phyloP scores from a whole-genome alignment of 1,140 invertebrate genomes.

The Drosophila baimaii region DNA sequence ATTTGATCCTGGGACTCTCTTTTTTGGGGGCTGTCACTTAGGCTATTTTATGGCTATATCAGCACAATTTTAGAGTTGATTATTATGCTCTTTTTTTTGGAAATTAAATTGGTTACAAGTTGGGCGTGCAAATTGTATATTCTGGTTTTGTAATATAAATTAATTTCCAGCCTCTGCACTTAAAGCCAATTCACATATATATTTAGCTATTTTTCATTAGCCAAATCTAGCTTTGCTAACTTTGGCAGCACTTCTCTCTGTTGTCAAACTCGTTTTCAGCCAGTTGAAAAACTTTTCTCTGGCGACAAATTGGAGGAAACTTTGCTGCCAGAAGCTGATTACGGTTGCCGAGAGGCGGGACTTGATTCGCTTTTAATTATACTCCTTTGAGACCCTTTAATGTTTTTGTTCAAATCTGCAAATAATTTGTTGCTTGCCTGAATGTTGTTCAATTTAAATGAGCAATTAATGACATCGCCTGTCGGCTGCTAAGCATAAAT shows the following conservation, averaged over 20 bases:
- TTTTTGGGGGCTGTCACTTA: not conserved
- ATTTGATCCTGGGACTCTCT: conserved; percentile 3
- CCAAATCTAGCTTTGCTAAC: not conserved
- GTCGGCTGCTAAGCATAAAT: not conserved
- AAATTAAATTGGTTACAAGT: too few relatives aligned
- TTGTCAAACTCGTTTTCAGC: conserved; percentile 54
- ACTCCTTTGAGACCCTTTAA: conserved; percentile 60
- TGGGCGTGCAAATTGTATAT: too few relatives aligned
- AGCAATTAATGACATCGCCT: conserved; percentile 4
- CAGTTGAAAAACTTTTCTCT: conserved; percentile 41
- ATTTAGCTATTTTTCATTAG: not conserved
- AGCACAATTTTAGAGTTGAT: not conserved
- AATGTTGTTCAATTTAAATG: conserved; percentile 7
- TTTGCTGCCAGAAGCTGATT: conserved; percentile 36
- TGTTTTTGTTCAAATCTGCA: conserved; percentile 28
- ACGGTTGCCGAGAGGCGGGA: not conserved
- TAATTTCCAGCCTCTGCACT: not conserved
- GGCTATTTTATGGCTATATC: not conserved
- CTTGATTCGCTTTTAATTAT: conserved; percentile 77
- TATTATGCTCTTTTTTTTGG: too few relatives aligned
- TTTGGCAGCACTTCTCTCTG: not conserved
- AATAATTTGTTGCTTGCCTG: conserved; percentile 21
- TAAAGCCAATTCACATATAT: not conserved
- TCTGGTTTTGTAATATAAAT: not conserved
- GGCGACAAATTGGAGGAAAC: conserved; percentile 31